Conservation (phyloP, 2,113 vertebrate species). For the Uria lomvia region DNA sequence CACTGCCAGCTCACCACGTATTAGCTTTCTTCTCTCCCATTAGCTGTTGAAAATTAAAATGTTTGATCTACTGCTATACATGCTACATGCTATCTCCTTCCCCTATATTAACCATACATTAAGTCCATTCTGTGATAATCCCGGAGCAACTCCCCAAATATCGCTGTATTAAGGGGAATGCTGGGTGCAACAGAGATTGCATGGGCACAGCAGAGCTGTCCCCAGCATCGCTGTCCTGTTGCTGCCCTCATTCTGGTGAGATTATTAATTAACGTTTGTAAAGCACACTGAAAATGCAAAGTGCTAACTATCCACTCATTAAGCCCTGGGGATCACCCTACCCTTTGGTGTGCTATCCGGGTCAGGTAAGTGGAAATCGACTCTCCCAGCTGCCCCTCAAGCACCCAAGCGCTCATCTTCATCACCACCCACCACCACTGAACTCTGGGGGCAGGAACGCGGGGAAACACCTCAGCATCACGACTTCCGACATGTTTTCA, state of each 20-base stretch:
- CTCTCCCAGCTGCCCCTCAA: background rate
- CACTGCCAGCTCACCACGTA: background rate
- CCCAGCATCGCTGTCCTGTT: background rate
- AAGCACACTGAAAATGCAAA: conserved; percentile 9
- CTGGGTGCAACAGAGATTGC: background rate
- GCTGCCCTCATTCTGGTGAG: background rate
- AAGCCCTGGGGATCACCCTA: background rate
- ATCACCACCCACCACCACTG: background rate
- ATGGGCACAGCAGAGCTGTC: background rate
- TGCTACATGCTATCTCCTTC: background rate
- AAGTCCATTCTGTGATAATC: background rate
- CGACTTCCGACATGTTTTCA: background rate
- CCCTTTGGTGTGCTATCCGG: background rate
- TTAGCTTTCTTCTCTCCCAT: background rate
- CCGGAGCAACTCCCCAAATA: background rate
- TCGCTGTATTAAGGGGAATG: background rate
- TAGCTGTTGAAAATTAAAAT: background rate
- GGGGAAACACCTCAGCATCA: background rate
- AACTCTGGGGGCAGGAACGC: rapidly evolving
- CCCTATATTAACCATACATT: rapidly evolving
- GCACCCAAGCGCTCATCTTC: background rate
- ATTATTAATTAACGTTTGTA: conserved; percentile 18
- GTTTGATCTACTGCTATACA: background rate
- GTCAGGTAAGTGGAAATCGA: background rate
- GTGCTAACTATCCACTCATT: background rate